Evolutionary conservation across 2,113 vertebrate genomes (phyloP), one percentile per base, ranked within the genome.

Genomic region (Diglossa brunneiventris): DNA sequence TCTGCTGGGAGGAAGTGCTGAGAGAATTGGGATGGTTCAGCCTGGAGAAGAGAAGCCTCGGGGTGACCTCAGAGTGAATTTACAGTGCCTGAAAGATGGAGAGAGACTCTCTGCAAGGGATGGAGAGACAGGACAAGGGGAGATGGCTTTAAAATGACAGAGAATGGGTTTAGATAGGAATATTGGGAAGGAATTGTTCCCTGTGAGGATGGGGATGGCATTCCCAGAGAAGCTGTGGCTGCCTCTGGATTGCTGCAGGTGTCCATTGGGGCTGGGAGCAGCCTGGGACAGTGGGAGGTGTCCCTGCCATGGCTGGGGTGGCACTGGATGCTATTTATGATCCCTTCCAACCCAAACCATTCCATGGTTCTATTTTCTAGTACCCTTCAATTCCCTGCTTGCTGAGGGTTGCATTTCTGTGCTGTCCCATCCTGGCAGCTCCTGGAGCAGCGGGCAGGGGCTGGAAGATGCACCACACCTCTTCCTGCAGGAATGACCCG

Each of bases 241-340:
- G 59, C 22, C 33, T 31, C 59, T 59, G 62, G 46, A 52, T 66
- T 68, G 61, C 68, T 81, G 61, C 10, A 17, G 52, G 44, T 81
- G 86, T 49, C 70, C 9, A 10, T 0, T 7, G 5, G 22, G 23
- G 39, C 6, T 86, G 3, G 83, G 67, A 50, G 18, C 61, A n/a
- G 0, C 28, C 33, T 67, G 61, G 61, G 28, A 5, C 2, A 17
- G 61, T 46, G 62, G 24, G 0, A 82, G 39, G 20, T 46, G 69
- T 61, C 61, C 52, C 33, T 82, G 53, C 69, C 33, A 11, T 44
- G 59, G 33, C 42, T 19, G 42, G 15, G 7, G 8, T 81, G 77
- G 22, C 0, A 16, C 1, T 5, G 15, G 24, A 0, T 53, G 20
- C 1, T 1, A 0, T 47, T 68, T 41, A 1, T 9, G 7, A 1